These are phyloP conservation scores for Athalia rosae DNA, from an alignment of 2,888 invertebrate genomes.

Conservation along the genomic window DNA sequence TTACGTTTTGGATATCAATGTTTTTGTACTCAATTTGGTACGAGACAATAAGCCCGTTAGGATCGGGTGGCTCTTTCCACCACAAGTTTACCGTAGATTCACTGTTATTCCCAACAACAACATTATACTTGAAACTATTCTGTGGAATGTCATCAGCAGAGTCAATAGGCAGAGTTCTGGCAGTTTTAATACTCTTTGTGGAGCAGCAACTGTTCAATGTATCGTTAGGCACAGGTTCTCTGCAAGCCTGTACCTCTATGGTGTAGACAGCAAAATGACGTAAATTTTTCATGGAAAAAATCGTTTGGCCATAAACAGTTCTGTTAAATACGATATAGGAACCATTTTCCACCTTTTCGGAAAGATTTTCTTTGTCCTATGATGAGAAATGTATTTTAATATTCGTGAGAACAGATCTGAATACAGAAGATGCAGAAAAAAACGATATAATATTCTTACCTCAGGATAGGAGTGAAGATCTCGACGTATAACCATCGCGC, in stretches of 20 bases:
- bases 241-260: constrained; percentile 86
- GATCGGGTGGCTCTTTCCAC: constrained; percentile 88
- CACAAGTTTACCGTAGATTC: constrained; percentile 79
- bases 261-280: constrained; percentile 88
- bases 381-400: not conserved
- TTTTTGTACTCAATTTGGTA: constrained; percentile 87
- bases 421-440: not conserved
- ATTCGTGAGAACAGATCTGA: not conserved
- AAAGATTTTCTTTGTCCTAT: constrained; percentile 50
- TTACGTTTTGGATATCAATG: constrained; percentile 81
- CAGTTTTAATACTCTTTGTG: constrained; percentile 72
- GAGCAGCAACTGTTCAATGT: constrained; percentile 76
- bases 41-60: constrained; percentile 92
- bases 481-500: constrained; percentile 1
- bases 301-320: constrained; percentile 60
- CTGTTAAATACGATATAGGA: constrained; percentile 57
- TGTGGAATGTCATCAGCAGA: constrained; percentile 68
- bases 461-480: constrained; percentile 51
- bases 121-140: constrained; percentile 59
- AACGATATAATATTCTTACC: constrained; percentile 52
- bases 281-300: constrained; percentile 78
- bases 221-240: constrained; percentile 76
- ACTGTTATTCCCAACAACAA: constrained; percentile 61
- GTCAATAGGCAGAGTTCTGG: constrained; percentile 73
- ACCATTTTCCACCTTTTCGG: constrained; percentile 56